phyloP scores from a whole-genome alignment of 2,113 vertebrate genomes.

The Motacilla tschutschensis region DNA sequence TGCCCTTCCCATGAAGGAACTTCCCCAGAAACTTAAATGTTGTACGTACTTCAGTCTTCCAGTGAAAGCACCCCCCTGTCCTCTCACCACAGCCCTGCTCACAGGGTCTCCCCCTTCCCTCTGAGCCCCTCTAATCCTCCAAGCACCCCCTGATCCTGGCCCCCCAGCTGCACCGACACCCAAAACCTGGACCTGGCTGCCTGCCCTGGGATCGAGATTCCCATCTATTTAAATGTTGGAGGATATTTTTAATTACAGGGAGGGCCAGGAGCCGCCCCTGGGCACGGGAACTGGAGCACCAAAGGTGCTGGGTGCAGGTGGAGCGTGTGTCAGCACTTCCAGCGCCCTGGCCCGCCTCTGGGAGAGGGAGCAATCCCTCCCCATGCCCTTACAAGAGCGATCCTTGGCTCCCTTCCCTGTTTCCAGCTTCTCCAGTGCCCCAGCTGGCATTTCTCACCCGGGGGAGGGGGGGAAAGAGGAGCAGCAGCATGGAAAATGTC shows the following conservation, averaged over 20 bases:
- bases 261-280: not conserved
- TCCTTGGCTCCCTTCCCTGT: not conserved
- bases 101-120: not conserved
- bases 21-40: not conserved
- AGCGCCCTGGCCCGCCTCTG: rapidly evolving
- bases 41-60: not conserved
- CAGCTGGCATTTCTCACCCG: not conserved
- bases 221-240: not conserved
- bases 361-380: not conserved
- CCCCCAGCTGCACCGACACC: not conserved
- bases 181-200: not conserved
- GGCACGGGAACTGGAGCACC: not conserved
- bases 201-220: not conserved
- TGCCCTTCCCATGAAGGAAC: not conserved
- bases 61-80: not conserved
- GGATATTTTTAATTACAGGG: slow-evolving; percentile 34
- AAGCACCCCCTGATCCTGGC: not conserved
- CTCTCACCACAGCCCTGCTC: rapidly evolving
- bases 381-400: not conserved
- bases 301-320: not conserved
- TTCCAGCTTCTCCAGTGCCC: not conserved
- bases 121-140: rapidly evolving
- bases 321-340: not conserved
- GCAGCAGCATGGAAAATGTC: not conserved
- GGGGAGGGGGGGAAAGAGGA: too few species aligned